Conservation (phyloP, 2,888 invertebrate species). For the Xestoiulus laeticollis region DNA sequence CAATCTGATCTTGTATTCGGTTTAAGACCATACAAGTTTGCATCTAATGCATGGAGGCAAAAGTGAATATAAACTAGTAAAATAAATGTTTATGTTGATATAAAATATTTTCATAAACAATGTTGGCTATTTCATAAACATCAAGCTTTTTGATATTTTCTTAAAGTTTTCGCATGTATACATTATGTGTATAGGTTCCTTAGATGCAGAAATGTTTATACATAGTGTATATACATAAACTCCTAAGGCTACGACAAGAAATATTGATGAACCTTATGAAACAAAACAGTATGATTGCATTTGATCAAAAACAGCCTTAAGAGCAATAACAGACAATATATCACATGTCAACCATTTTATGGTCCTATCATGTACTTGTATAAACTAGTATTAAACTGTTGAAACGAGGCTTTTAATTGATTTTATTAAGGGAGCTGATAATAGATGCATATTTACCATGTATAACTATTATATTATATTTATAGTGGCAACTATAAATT, state of each 20-base stretch:
- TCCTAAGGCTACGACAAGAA: neutral
- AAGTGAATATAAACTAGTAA: too few relatives aligned
- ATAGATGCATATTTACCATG: neutral
- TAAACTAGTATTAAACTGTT: neutral
- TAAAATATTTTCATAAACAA: neutral
- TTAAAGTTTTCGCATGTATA: neutral
- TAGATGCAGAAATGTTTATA: neutral
- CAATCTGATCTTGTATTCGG: too few relatives aligned
- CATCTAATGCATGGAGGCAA: too few relatives aligned
- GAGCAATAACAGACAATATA: conserved; percentile 31
- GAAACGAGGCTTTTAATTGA: neutral
- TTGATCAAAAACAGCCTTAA: neutral
- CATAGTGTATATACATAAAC: neutral
- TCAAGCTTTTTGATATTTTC: neutral
- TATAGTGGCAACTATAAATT: too few relatives aligned
- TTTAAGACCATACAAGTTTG: too few relatives aligned
- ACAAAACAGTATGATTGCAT: neutral
- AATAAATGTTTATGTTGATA: neutral
- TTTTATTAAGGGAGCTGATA: too few relatives aligned
- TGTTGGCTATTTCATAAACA: neutral
- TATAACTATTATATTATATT: too few relatives aligned
- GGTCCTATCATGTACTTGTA: neutral
- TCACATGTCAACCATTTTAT: neutral
- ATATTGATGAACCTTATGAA: neutral
- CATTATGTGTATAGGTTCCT: neutral